Base-by-base conservation (phyloP, 2,797 vertebrate species). In the Lithobates sylvaticus region DNA sequence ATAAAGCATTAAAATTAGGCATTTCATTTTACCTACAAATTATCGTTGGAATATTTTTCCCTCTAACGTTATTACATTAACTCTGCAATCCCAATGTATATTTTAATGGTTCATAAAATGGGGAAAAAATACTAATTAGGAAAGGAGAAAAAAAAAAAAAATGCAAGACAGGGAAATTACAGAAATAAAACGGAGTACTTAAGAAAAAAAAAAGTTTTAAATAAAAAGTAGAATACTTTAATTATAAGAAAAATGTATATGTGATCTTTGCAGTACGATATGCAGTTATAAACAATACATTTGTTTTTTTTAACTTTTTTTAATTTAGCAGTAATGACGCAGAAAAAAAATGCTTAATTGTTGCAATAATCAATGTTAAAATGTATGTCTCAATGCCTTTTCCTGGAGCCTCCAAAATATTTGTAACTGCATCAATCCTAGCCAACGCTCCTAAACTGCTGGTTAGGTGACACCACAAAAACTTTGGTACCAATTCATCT, bases 61-160 rank as follows among this genome's bases (percentile, higher is more conserved):
- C 71, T 44, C 4, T 15, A 73, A 42, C 0, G 36, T 26, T 44
- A 13, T 73, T 44, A 26, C 39, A 73, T 73, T 73, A 44, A 9
- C 36, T 42, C 71, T 73, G 10, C 71, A 42, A 44, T 44, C 71
- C 71, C 39, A n/a, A 73, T 42, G 36, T 73, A 73, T 73, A 10
- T 44, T 73, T 73, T 73, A 44, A 73, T 73, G 39, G 36, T 73
- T 73, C 23, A 73, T 73, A 73, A 73, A 73, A 73, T 12, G 10
- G 39, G 61, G 23, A 44, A 42, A 44, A 44, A 73, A 42, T 73
- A 73, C 36, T 42, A 73, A 44, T 73, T 12, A 73, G 23, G 71
- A 42, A 65, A 26, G 5, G 23, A 44, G 39, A 26, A 73, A 54
- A 50, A 64, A 73, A 42, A 73, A 65, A 73, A 44, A 73, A 26